Conservation (phyloP, 2,888 invertebrate species). For the Priocnemis perturbator region DNA sequence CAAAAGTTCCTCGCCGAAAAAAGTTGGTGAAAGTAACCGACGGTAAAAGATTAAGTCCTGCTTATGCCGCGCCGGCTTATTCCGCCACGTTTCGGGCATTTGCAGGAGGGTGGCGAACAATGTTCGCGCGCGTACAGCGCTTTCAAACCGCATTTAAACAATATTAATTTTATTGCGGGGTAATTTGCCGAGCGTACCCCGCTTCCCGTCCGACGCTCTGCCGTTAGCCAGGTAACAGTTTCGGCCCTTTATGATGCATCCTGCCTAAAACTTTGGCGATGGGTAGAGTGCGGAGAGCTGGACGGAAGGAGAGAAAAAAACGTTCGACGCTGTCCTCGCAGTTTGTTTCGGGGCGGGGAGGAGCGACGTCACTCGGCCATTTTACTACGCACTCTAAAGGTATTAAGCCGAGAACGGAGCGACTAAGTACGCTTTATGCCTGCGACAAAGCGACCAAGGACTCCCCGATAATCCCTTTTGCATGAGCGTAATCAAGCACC, state of each 20-base stretch:
- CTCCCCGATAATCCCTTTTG: conserved; percentile 59
- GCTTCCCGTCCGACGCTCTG: background rate
- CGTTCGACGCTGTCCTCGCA: conserved; percentile 14
- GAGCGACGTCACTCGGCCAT: conserved; percentile 26
- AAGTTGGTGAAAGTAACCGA: conserved; percentile 32
- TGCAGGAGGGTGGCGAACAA: background rate
- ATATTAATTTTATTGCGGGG: conserved; percentile 62
- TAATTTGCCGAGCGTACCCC: conserved; percentile 41
- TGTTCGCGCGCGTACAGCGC: conserved; percentile 34
- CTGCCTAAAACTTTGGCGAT: conserved; percentile 5
- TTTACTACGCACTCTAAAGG: conserved; percentile 37
- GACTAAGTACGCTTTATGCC: conserved; percentile 55
- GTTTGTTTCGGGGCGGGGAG: background rate
- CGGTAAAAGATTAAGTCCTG: conserved; percentile 34
- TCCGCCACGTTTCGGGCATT: conserved; percentile 27
- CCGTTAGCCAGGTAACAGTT: conserved; percentile 26
- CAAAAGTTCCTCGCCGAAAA: background rate
- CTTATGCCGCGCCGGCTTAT: conserved; percentile 26
- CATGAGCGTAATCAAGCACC: conserved; percentile 24
- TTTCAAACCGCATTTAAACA: conserved; percentile 64
- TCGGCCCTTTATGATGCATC: conserved; percentile 32
- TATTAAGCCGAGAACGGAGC: conserved; percentile 44
- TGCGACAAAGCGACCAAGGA: conserved; percentile 54
- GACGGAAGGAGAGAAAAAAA: too few species aligned
- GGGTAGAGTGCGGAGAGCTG: background rate